Percentiles rank a stretch among this genome's conserved stretches.
phyloP scores from a whole-genome alignment of 2,888 invertebrate genomes.

The Conus canariensis region DNA sequence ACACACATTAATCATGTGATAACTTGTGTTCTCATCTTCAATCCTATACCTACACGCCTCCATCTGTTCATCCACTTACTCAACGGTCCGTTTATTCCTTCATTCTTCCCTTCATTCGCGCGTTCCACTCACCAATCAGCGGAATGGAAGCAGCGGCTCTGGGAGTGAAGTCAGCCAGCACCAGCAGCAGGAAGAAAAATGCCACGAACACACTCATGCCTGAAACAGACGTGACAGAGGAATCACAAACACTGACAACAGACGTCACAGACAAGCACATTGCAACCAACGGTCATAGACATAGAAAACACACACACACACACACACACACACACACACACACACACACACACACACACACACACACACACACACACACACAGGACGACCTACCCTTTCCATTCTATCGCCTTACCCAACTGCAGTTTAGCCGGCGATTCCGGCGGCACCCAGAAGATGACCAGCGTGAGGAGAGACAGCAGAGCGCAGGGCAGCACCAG shows the following conservation, averaged over 20 bases:
- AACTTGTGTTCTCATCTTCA: no score
- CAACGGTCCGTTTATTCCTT: neutral
- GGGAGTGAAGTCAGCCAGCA: slow-evolving; percentile 77
- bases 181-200: slow-evolving; percentile 77
- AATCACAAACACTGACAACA: neutral
- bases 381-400: no score
- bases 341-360: slow-evolving; percentile 45
- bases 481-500: slow-evolving; percentile 78
- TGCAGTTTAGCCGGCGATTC: slow-evolving; percentile 78
- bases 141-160: slow-evolving; percentile 75
- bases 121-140: slow-evolving; percentile 64
- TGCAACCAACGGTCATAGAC: neutral
- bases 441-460: slow-evolving; percentile 79
- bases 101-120: neutral
- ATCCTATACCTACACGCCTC: no score
- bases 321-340: neutral
- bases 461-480: slow-evolving; percentile 76
- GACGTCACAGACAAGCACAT: neutral
- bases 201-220: slow-evolving; percentile 58
- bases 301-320: neutral
- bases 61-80: no score
- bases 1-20: no score
- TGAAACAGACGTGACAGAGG: neutral
- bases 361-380: neutral
- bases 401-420: slow-evolving; percentile 69